Evolutionary conservation across 2,888 invertebrate genomes (phyloP).

Genomic region (Tanypteryx hageni): DNA sequence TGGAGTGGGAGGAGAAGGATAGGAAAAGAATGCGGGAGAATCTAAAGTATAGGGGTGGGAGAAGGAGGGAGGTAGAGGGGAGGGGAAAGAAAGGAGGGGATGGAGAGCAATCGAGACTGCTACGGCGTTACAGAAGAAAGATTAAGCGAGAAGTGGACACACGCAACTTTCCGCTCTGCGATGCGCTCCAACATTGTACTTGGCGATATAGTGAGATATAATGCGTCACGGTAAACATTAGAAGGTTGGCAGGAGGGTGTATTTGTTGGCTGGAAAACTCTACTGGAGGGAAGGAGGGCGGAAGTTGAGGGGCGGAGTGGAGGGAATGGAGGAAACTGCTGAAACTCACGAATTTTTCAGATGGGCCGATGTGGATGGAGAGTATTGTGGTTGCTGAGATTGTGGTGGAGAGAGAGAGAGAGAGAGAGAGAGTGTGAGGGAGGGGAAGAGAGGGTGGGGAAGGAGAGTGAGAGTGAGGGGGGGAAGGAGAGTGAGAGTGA

Average conservation of each 20-base stretch:
- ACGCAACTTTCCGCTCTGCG: not conserved
- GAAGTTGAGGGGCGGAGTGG: not conserved
- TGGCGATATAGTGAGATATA: too few species aligned
- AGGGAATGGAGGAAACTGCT: not conserved
- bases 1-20: too few species aligned
- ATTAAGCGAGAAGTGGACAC: not conserved
- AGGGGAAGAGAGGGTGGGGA: too few species aligned
- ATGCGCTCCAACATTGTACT: not conserved
- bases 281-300: not conserved
- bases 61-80: too few species aligned
- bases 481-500: too few species aligned
- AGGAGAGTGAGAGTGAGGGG: too few species aligned
- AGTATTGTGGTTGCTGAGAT: not conserved
- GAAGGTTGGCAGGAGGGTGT: too few species aligned
- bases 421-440: not conserved
- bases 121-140: too few species aligned
- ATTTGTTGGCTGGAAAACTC: not conserved
- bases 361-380: not conserved
- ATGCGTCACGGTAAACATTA: too few species aligned
- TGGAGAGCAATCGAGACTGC: not conserved
- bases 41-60: too few species aligned
- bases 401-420: not conserved
- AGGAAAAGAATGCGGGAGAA: too few species aligned
- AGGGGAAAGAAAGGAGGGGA: not conserved
- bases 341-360: conserved; percentile 24